Conservation (phyloP, 2,113 vertebrate genomes). For the Rhinichthys klamathensis region DNA sequence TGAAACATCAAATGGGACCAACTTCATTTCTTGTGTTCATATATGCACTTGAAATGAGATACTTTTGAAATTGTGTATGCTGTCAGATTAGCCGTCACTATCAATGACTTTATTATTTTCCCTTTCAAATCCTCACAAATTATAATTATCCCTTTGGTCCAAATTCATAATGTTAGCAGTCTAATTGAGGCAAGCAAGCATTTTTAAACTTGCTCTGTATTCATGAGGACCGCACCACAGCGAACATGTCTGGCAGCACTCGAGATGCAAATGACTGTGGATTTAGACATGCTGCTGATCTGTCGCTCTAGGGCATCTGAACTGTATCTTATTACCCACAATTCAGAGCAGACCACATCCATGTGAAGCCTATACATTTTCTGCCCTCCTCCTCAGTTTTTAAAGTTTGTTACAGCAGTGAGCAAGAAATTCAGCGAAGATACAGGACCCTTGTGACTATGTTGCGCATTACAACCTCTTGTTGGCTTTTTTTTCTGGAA, state of each 20-base stretch:
- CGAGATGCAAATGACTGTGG: slow-evolving; percentile 66
- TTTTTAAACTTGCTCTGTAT: slow-evolving; percentile 69
- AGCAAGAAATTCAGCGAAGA: background rate
- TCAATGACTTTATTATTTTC: slow-evolving; percentile 29
- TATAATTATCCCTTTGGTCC: slow-evolving; percentile 74
- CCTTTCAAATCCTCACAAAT: slow-evolving; percentile 66
- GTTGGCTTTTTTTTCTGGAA: no score
- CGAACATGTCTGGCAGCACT: slow-evolving; percentile 76
- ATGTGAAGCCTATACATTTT: slow-evolving; percentile 39
- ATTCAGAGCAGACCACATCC: slow-evolving; percentile 62
- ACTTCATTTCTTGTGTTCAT: background rate
- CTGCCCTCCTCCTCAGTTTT: background rate
- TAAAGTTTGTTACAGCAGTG: background rate
- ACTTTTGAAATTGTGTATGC: background rate
- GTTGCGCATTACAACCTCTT: background rate
- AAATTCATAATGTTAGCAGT: slow-evolving; percentile 82
- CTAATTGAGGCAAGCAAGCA: slow-evolving; percentile 78
- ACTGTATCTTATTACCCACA: slow-evolving; percentile 52
- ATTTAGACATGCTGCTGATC: slow-evolving; percentile 71
- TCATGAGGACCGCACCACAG: slow-evolving; percentile 72
- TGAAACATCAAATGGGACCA: background rate
- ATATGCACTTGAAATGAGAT: background rate
- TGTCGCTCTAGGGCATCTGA: slow-evolving; percentile 63
- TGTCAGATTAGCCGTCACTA: background rate
- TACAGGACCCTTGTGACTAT: background rate